These are phyloP conservation scores for Polypedilum pembai DNA, from an alignment of 1,140 invertebrate species.

Conservation along the genomic window DNA sequence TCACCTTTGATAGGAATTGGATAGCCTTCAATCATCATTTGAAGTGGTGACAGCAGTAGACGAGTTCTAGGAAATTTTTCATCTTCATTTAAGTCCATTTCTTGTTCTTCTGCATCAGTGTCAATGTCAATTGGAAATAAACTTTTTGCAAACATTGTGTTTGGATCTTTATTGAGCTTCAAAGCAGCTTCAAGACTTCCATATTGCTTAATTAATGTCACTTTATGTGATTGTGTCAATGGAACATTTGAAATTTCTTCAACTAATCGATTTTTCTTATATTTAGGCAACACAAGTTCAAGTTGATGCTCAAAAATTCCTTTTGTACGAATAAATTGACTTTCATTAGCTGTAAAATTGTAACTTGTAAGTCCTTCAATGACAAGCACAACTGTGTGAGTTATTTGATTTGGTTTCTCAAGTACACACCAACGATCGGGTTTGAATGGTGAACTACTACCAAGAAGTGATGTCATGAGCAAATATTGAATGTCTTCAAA, in stretches of 20 bases:
- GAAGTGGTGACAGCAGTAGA: constrained; percentile 69
- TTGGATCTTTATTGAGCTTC: constrained; percentile 55
- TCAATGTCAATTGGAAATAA: constrained; percentile 54
- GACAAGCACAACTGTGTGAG: constrained; percentile 63
- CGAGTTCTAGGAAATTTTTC: constrained; percentile 72
- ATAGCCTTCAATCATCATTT: constrained; percentile 82
- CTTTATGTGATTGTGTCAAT: constrained; percentile 58
- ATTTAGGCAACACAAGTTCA: constrained; percentile 64
- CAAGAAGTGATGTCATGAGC: constrained; percentile 65
- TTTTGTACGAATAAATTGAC: constrained; percentile 51
- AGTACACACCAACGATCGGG: constrained; percentile 72
- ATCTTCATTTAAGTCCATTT: constrained; percentile 41
- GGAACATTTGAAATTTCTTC: constrained; percentile 67
- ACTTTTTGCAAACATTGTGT: constrained; percentile 53
- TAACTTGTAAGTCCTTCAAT: constrained; percentile 68
- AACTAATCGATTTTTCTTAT: constrained; percentile 62
- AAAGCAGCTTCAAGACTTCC: constrained; percentile 60
- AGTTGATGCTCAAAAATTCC: constrained; percentile 55
- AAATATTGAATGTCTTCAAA: constrained; percentile 76
- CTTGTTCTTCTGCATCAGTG: constrained; percentile 33
- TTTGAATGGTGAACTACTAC: constrained; percentile 57
- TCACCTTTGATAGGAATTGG: constrained; percentile 68
- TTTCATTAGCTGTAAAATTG: constrained; percentile 61
- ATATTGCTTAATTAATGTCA: constrained; percentile 55
- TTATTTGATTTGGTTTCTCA: constrained; percentile 61